Evolutionary conservation across 2,888 invertebrate species (phyloP).

Genomic region (Drosophila quinaria): DNA sequence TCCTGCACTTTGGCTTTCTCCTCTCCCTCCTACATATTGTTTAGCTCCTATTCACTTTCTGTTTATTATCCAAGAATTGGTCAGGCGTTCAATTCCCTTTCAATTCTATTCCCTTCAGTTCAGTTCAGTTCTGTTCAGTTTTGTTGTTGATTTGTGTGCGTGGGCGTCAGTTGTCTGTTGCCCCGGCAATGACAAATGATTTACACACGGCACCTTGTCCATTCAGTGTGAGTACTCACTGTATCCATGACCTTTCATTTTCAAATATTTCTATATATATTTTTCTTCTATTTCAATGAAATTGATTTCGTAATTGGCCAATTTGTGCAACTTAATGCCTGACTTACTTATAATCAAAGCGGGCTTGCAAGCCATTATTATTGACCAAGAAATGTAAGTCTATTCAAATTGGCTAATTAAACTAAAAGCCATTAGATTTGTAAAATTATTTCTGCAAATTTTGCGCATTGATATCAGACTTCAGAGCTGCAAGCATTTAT

Average conservation of each 20-base stretch:
- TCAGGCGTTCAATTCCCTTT: conserved; percentile 64
- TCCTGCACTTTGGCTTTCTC: background rate
- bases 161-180: conserved; percentile 32
- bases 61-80: conserved; percentile 60
- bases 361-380: conserved; percentile 7
- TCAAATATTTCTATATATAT: conserved; percentile 25
- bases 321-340: conserved; percentile 50
- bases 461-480: conserved; percentile 37
- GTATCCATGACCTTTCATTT: conserved; percentile 4
- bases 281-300: conserved; percentile 46
- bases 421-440: conserved; percentile 5
- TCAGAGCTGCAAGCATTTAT: conserved; percentile 24
- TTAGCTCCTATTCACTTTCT: conserved; percentile 10
- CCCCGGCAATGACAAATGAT: conserved; percentile 42
- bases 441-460: conserved; percentile 49
- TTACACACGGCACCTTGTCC: conserved; percentile 2
- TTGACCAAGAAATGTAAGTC: background rate
- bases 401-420: conserved; percentile 25
- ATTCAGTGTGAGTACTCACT: conserved; percentile 3
- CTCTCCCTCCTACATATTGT: background rate
- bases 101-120: background rate
- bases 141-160: conserved; percentile 34
- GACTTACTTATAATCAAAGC: conserved; percentile 48
- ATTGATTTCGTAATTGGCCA: conserved; percentile 71
- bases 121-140: conserved; percentile 15